Base-by-base conservation (phyloP, 2,797 vertebrate genomes). In the Lepus townsendii region DNA sequence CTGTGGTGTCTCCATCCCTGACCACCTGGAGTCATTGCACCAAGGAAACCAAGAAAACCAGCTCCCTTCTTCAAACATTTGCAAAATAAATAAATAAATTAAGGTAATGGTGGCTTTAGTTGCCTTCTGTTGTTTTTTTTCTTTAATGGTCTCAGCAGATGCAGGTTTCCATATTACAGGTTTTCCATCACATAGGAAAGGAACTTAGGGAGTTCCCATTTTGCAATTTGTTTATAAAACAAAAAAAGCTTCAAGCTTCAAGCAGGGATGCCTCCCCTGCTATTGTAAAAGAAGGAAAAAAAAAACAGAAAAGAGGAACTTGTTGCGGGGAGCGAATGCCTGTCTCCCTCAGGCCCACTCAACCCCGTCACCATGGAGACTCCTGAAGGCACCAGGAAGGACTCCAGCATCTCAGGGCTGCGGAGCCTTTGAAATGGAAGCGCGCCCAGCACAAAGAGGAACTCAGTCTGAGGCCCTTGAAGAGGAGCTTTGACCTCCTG, bases 331-430 rank as follows among this genome's bases (percentile, higher is more conserved):
- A 96, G 77, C 87, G 96, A 89, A 96, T 73, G 93, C 90, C 82
- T 94, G 91, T 66, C 32, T 66, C 92, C 85, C 95, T 96, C 84
- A 52, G 96, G 94, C 91, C 69, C 78, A 69, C 95, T 92, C 93
- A 78, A 65, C 65, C 96, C 96, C 73, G 95, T 98, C 96, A 93
- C 98, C 97, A 98, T 98, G 98, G 98, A 98, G 97, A 98, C 94
- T 87, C 91, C 95, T 86, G 95, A 95, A 97, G 96, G 96, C 95
- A 97, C 97, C 75, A 38, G 91, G 90, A 97, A 94, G 98, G 97
- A 98, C 93, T 98, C 97, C 92, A 5, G 13, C 54, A 57, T 16
- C 19, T 57, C 65, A 78, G 4, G 65, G 69, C 10, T 94, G 97
- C 79, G 71, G 77, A 90, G 90, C 94, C 97, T 98, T 96, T 97